These are phyloP conservation scores for Chanos chanos DNA, from an alignment of 2,797 vertebrate genomes.

Conservation along the genomic window DNA sequence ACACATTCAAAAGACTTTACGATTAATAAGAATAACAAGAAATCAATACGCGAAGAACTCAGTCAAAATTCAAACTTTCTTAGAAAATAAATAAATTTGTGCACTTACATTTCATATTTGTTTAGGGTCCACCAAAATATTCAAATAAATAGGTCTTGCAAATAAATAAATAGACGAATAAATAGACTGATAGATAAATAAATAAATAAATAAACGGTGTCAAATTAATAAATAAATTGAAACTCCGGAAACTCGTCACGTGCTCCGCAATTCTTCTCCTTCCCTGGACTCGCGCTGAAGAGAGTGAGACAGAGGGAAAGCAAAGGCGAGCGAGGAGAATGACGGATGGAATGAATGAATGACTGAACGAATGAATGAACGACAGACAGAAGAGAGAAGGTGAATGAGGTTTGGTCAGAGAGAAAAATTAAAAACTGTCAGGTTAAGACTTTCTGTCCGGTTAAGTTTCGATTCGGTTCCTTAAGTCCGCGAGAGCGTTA, in stretches of 20 bases:
- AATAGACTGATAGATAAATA: conserved; percentile 23
- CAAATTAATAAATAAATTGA: conserved; percentile 66
- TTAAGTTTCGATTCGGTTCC: conserved; percentile 56
- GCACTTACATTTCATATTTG: conserved; percentile 81
- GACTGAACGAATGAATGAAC: conserved; percentile 51
- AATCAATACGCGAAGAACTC: too few species aligned
- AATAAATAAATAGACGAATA: conserved; percentile 59
- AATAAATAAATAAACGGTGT: conserved; percentile 40
- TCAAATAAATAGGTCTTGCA: conserved; percentile 49
- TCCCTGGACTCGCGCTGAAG: conserved; percentile 39
- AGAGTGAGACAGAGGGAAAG: conserved; percentile 29
- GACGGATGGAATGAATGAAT: conserved; percentile 56
- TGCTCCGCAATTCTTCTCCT: conserved; percentile 65
- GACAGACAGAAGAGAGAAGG: neutral
- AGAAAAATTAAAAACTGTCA: neutral
- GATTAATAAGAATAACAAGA: too few species aligned
- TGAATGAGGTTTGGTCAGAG: neutral
- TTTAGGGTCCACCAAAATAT: conserved; percentile 57
- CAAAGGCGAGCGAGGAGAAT: neutral
- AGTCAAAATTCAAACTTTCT: neutral
- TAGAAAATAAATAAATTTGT: conserved; percentile 8
- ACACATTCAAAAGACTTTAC: too few species aligned
- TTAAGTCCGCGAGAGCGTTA: conserved; percentile 54
- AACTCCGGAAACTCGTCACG: conserved; percentile 73
- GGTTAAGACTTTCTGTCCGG: conserved; percentile 44